Conservation (phyloP, 2,888 invertebrate genomes). For the Metalampra italica region DNA sequence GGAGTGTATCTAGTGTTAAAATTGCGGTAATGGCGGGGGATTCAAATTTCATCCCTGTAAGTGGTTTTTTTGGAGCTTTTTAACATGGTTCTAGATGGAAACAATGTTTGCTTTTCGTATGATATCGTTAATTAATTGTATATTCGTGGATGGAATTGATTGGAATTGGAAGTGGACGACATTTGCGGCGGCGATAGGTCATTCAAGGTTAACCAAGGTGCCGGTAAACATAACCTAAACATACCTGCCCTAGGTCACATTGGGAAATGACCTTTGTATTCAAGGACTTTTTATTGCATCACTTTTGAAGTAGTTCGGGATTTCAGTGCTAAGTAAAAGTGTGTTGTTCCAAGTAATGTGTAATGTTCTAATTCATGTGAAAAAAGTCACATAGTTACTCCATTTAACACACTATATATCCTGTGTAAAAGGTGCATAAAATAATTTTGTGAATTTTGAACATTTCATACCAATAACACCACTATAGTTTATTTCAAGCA, state of each 20-base stretch:
- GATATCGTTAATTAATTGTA: too few species aligned
- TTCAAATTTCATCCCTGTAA: conserved; percentile 42
- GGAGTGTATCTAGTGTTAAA: conserved; percentile 19
- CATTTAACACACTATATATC: too few species aligned
- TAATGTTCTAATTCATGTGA: not conserved
- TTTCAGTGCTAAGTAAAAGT: not conserved
- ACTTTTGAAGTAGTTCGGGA: not conserved
- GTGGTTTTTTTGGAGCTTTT: conserved; percentile 18
- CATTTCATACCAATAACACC: too few species aligned
- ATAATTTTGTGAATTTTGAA: too few species aligned
- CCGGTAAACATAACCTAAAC: conserved; percentile 67
- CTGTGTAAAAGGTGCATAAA: too few species aligned
- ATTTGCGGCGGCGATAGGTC: conserved; percentile 49
- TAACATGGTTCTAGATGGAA: not conserved
- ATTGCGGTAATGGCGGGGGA: conserved; percentile 46
- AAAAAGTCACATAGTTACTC: too few species aligned
- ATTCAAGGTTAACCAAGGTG: conserved; percentile 68
- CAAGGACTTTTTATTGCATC: conserved; percentile 10
- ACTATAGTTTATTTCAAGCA: too few species aligned
- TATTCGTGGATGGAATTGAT: too few species aligned
- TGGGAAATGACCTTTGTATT: conserved; percentile 59
- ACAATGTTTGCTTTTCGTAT: too few species aligned
- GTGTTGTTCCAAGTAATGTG: too few species aligned
- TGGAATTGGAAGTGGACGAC: conserved; percentile 9
- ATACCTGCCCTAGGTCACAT: conserved; percentile 55